Base-by-base conservation (phyloP, 2,888 invertebrate genomes). In the Tachystola acroxantha region DNA sequence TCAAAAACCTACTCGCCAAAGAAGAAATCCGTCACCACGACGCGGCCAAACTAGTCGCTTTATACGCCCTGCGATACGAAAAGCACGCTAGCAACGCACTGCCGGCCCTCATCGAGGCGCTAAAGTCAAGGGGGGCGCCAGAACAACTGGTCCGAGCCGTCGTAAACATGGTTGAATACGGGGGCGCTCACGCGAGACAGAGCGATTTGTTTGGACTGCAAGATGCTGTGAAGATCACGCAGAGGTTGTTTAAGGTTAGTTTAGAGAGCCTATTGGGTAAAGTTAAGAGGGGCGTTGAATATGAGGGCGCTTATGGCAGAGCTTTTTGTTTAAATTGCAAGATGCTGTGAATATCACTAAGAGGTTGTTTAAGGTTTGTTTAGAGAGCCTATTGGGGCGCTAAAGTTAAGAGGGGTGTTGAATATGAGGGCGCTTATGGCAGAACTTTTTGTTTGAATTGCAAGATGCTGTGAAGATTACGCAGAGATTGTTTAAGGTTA, bases 31-130 rank as follows among this genome's bases (percentile, higher is more conserved):
- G 93, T 7, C 90, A 94, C 49, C 84, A 91, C 36, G 98, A 99
- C 85, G 94, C 95, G 1, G 89, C 93, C 0, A 92, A 96, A 50
- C 88, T 99, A 36, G 97, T 98, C 0, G 93, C 97, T 75, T 77
- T 99, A 16, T 99, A 99, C 84, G 96, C 96, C 0, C 85, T 99
- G 11, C 92, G 96, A 19, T 99, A 98, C 77, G 97, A 98, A 78
- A 93, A 94, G 49, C 94, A 97, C 73, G 91, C 93, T 34, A 95
- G 91, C 72, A 96, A 96, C 73, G 75, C 75, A 4, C 91, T 96
- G 12, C 89, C 90, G 0, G 90, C 93, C 0, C 89, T 99, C 10
- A 76, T 95, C 39, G 93, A 93, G 29, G 85, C 92, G 29, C 88
- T 98, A 40, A 91, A 91, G 59, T 90, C 89, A 45, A 88, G 93